Percentiles rank a stretch among this genome's conserved stretches.
These are phyloP conservation scores for Aphidius ervi DNA, from an alignment of 1,140 invertebrate genomes.

Conservation along the genomic window DNA sequence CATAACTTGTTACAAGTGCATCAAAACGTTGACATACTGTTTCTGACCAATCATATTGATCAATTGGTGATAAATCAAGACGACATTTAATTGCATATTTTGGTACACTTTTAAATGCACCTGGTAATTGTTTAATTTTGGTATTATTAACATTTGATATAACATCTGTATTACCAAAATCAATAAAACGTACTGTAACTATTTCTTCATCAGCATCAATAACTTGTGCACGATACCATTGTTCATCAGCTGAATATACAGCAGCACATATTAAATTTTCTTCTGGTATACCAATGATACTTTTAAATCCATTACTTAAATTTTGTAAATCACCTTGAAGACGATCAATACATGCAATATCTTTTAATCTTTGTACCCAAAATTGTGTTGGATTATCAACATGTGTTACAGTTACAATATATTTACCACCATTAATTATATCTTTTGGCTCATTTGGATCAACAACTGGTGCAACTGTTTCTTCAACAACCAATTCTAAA, in stretches of 20 bases:
- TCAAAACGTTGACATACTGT: conserved; percentile 59
- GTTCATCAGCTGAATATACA: conserved; percentile 66
- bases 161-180: conserved; percentile 76
- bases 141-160: conserved; percentile 54
- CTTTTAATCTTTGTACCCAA: conserved; percentile 37
- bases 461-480: neutral
- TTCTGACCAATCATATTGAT: conserved; percentile 63
- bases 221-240: conserved; percentile 79
- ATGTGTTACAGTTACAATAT: conserved; percentile 35
- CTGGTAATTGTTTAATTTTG: conserved; percentile 59
- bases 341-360: conserved; percentile 24
- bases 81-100: conserved; percentile 61
- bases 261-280: conserved; percentile 68
- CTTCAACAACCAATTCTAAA: conserved; percentile 19
- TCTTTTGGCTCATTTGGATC: conserved; percentile 20
- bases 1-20: conserved; percentile 45
- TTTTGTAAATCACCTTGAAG: conserved; percentile 59
- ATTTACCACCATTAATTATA: conserved; percentile 29
- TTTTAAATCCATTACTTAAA: conserved; percentile 47
- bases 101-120: conserved; percentile 51
- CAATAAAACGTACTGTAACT: conserved; percentile 74
- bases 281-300: conserved; percentile 54
- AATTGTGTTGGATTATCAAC: conserved; percentile 41
- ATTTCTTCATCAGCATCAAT: conserved; percentile 66
- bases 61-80: conserved; percentile 61